These are phyloP conservation scores for Microtus ochrogaster DNA, from an alignment of 2,113 vertebrate species.

Conservation along the genomic window DNA sequence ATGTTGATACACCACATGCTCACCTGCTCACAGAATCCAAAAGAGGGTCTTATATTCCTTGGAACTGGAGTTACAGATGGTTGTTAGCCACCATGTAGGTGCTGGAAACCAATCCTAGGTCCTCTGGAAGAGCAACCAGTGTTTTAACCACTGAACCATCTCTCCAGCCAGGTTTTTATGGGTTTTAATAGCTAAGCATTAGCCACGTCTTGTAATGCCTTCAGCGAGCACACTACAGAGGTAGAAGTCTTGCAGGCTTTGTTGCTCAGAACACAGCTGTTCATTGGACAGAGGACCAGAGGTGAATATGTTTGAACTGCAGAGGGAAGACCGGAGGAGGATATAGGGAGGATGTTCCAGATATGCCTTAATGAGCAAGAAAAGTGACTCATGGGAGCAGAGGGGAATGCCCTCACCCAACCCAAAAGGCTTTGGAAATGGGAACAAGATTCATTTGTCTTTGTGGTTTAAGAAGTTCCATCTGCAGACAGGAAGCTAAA, in stretches of 20 bases:
- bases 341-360: background rate
- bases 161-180: background rate
- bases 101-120: background rate
- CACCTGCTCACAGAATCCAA: no score
- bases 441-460: conserved; percentile 61
- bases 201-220: background rate
- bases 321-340: conserved; percentile 40
- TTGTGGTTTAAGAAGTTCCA: conserved; percentile 58
- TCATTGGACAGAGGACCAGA: conserved; percentile 58
- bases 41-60: background rate
- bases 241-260: conserved; percentile 2
- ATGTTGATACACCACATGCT: background rate
- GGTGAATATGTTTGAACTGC: background rate
- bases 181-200: background rate
- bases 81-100: background rate
- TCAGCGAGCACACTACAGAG: conserved; percentile 15
- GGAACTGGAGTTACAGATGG: background rate
- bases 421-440: conserved; percentile 36
- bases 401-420: background rate
- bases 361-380: conserved; percentile 36
- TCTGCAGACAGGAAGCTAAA: conserved; percentile 66
- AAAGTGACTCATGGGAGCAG: conserved; percentile 4
- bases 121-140: background rate
- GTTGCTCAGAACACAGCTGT: conserved; percentile 13
- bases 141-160: background rate